Evolutionary conservation across 2,888 invertebrate species (phyloP), one percentile per base, ranked within the genome.

Genomic region (Pilophorus perplexus): DNA sequence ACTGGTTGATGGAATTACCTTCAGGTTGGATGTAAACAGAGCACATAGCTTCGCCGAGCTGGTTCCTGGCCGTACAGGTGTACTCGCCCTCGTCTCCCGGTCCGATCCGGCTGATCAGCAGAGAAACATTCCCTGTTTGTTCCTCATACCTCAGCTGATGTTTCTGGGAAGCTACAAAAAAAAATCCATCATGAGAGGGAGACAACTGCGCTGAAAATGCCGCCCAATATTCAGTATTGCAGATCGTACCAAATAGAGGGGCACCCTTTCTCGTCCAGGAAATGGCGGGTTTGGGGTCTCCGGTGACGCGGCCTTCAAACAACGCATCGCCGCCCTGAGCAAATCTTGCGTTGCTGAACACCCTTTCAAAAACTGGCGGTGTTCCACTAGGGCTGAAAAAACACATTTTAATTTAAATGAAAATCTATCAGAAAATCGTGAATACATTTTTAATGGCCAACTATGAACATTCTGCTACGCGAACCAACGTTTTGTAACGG

Each of bases 61-160:
- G 90, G 79, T 96, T 96, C 74, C 90, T 87, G 50, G 95, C 95
- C 68, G 90, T 91, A 79, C 95, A 94, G 1, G 93, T 93, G 78
- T 96, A 96, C 80, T 96, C 95, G 73, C 95, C 96, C 78, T 94
- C 93, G 78, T 96, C 95, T 59, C 94, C 95, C 66, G 93, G 93
- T 69, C 94, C 94, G 74, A 96, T 93, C 76, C 92, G 89, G 77
- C 90, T 90, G 75, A 99, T 97, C 74, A 92, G 86, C 74, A 98
- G 83, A 69, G 90, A 89, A 72, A 93, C 91, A 72, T 88, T 87
- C 64, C 97, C 97, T 72, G 90, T 92, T 77, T 86, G 85, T 77
- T 90, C 90, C 77, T 95, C 91, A 77, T 95, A 94, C 75, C 86
- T 86, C 85, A 95, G 89, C 76, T 88, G 87, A 75, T 92, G 90